Conservation (phyloP, 2,888 invertebrate species). For the Patella ulyssiponensis region DNA sequence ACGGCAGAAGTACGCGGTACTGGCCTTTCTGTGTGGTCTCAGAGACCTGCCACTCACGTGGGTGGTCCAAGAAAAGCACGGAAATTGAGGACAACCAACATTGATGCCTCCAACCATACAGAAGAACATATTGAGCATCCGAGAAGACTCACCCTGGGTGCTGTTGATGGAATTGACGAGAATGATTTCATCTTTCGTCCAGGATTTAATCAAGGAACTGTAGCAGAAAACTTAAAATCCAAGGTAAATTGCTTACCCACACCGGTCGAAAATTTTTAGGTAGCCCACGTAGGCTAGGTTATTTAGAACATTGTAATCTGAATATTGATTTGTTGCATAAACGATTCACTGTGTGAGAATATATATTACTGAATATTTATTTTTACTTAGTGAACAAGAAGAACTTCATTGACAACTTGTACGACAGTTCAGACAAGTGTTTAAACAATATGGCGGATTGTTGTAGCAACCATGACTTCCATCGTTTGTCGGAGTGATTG, state of each 20-base stretch:
- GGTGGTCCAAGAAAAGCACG: conserved; percentile 50
- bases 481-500: too few relatives aligned
- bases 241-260: conserved; percentile 47
- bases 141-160: conserved; percentile 59
- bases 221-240: conserved; percentile 52
- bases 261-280: neutral
- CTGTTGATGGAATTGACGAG: conserved; percentile 63
- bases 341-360: too few relatives aligned
- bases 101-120: conserved; percentile 45
- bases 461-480: conserved; percentile 54
- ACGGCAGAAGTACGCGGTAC: conserved; percentile 52
- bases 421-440: neutral
- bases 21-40: conserved; percentile 21
- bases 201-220: conserved; percentile 43
- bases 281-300: neutral
- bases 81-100: conserved; percentile 37
- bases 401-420: too few relatives aligned
- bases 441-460: conserved; percentile 56
- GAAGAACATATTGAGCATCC: conserved; percentile 51
- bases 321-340: too few relatives aligned
- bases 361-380: too few relatives aligned
- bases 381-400: too few relatives aligned
- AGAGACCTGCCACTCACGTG: conserved; percentile 63
- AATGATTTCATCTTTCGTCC: conserved; percentile 51
- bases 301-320: too few relatives aligned